Evolutionary conservation across 2,797 vertebrate species (phyloP), one percentile per base, ranked within the genome.

Genomic region (Meda fulgida): DNA sequence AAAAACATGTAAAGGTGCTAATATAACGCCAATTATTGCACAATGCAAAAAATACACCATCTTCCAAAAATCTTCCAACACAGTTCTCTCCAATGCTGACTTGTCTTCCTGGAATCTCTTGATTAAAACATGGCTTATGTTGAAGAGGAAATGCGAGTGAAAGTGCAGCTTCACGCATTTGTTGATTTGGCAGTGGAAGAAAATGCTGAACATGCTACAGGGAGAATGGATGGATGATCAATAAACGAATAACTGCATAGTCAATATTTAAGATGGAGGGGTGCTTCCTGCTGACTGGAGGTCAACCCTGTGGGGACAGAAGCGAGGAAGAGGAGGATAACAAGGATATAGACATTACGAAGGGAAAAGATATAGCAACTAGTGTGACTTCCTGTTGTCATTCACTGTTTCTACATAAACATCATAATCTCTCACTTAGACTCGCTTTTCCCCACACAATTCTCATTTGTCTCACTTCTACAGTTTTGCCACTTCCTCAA

Each of bases 161-260:
- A 53, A 78, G 70, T 79, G 53, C 73, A 73, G 72, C 46, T 85
- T 14, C 77, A 82, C 83, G 36, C 87, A 88, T 86, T 86, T 88
- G 82, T 63, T 92, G 91, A 90, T 85, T 88, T 29, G 79, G 89
- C 89, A 87, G 85, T 84, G 84, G 21, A 38, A 88, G 87, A 90
- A 94, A 92, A 88, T 8, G 93, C 93, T 93, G 93, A 94, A 87
- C 88, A 87, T 6, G 92, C 93, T 92, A 91, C 92, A 83, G 86
- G 53, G 89, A 89, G 92, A 89, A 92, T 87, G 88, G 91, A 92
- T 87, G 88, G 91, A 91, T 89, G 91, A 92, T 83, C 90, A 90
- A 93, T 91, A 86, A 89, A 88, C 53, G 83, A 87, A 84, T 91
- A 89, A 92, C 90, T 78, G 84, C 55, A 60, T 4, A 83, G 89